phyloP scores from a whole-genome alignment of 92 coral and sea anemone genomes.

The Plumapathes pennacea region DNA sequence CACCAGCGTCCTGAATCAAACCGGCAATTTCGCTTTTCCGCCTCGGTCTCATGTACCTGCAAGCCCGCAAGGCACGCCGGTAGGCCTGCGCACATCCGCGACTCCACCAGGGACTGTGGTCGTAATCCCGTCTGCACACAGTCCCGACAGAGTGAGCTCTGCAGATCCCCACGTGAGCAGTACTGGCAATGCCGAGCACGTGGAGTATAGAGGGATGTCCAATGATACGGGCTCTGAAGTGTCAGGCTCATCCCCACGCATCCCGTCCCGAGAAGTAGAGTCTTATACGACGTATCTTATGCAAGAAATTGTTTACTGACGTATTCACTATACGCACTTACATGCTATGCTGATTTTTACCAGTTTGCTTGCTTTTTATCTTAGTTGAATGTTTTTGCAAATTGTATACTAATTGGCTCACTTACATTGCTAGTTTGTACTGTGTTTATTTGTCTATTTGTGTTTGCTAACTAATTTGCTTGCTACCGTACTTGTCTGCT shows the following conservation, averaged over 20 bases:
- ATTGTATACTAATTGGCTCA: too few relatives aligned
- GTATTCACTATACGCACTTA: too few relatives aligned
- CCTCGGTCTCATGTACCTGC: conserved; percentile 32
- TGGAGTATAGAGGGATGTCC: conserved; percentile 49
- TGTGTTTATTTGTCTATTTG: too few relatives aligned
- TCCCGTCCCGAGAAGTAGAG: conserved; percentile 63
- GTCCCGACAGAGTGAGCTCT: conserved; percentile 62
- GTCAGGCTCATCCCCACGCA: conserved; percentile 75
- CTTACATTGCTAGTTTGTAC: too few relatives aligned
- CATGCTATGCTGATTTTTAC: too few relatives aligned
- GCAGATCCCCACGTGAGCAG: conserved; percentile 89
- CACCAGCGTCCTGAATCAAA: conserved; percentile 35
- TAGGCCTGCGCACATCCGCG: conserved; percentile 36
- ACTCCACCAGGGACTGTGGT: conserved; percentile 18
- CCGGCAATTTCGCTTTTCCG: conserved; percentile 40
- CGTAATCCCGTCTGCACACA: conserved; percentile 22
- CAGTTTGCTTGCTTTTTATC: too few relatives aligned
- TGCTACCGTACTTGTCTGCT: neutral
- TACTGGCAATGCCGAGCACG: conserved; percentile 84
- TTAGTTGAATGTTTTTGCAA: too few relatives aligned
- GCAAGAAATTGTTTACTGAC: too few relatives aligned
- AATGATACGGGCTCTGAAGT: conserved; percentile 79
- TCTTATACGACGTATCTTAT: too few relatives aligned
- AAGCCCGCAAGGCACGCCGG: conserved; percentile 32
- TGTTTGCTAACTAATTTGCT: too few relatives aligned